Conservation (phyloP, 2,888 invertebrate species). For the Machimus atricapillus region DNA sequence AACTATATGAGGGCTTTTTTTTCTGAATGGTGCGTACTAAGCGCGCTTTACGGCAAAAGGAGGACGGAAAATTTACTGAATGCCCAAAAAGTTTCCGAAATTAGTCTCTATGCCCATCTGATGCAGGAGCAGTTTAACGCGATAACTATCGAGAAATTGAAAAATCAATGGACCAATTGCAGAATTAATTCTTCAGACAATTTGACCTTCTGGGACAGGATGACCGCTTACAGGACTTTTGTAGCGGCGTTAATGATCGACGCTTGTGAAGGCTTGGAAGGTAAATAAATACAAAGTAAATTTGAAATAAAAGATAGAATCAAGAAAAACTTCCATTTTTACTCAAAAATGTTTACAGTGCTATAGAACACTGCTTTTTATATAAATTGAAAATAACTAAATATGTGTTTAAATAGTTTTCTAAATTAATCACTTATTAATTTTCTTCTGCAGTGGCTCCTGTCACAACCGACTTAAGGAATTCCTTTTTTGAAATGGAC, state of each 20-base stretch:
- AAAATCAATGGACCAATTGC: slow-evolving; percentile 59
- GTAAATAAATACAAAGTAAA: slow-evolving; percentile 43
- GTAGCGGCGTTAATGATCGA: slow-evolving; percentile 48
- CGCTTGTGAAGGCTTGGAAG: slow-evolving; percentile 49
- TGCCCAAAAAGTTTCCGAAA: slow-evolving; percentile 66
- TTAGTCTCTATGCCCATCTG: slow-evolving; percentile 53
- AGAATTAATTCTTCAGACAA: slow-evolving; percentile 61
- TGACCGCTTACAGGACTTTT: slow-evolving; percentile 63
- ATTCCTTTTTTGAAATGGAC: slow-evolving; percentile 56
- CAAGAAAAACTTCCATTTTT: too few relatives aligned
- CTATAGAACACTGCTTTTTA: too few relatives aligned
- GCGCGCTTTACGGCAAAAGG: slow-evolving; percentile 64
- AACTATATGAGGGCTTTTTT: slow-evolving; percentile 62
- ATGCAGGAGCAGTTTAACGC: slow-evolving; percentile 54
- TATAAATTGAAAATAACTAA: too few relatives aligned
- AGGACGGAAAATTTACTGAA: slow-evolving; percentile 63
- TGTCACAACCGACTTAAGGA: slow-evolving; percentile 50
- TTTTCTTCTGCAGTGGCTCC: slow-evolving; percentile 47
- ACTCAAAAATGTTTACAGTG: too few relatives aligned
- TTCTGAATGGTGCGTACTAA: slow-evolving; percentile 67
- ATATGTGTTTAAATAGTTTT: too few relatives aligned
- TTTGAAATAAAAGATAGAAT: neutral
- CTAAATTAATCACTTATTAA: neutral
- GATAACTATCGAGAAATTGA: slow-evolving; percentile 48
- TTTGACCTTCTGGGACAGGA: slow-evolving; percentile 63